Base-by-base conservation (phyloP, 2,797 vertebrate genomes). In the Melanotaenia nigrans region DNA sequence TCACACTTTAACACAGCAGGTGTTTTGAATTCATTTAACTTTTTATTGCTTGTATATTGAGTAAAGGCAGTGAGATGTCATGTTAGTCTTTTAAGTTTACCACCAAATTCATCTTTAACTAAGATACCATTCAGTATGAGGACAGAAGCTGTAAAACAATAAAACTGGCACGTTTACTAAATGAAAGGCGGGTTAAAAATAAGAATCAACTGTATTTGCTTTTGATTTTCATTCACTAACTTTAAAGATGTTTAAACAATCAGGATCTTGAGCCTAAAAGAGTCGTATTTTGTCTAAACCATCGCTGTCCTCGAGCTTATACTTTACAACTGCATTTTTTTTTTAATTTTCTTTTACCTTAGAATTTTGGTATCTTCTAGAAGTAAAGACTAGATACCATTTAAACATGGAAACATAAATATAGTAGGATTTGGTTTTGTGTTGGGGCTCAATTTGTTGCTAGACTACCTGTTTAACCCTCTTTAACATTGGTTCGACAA, bases 1-100 rank as follows among this genome's bases (percentile, higher is more conserved):
- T 54, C 78, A 66, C 84, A 81, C 71, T 91, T 80, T 85, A 90
- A 85, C 84, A 85, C 87, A 82, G 81, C 88, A 81, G 79, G 87
- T 54, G 24, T 82, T 91, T 89, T 84, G 65, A 80, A 81, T 79
- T 75, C 32, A 42, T 32, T 66, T 51, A 53, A 20, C 22, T 63
- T 77, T 82, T 63, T 68, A 78, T 74, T 59, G 38, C 67, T 25
- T 25, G 24, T 30, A 42, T 45, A 22, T 62, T 61, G 67, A 61
- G 71, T 75, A 60, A 61, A 75, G 49, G 69, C 8, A 51, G 7
- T 42, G 51, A 81, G 68, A 65, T 73, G 54, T 73, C 63, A 51
- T 38, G 59, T 72, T 8, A 30, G 49, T 68, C 35, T 72, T 80
- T 64, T 59, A 13, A 68, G 28, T 57, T 51, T 64, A 53, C 16